A percentile compares a stretch with the other conserved stretches of the same genome.
phyloP scores from a whole-genome alignment of 35 echinoderm and acorn worm species.

The Amphiura filiformis region DNA sequence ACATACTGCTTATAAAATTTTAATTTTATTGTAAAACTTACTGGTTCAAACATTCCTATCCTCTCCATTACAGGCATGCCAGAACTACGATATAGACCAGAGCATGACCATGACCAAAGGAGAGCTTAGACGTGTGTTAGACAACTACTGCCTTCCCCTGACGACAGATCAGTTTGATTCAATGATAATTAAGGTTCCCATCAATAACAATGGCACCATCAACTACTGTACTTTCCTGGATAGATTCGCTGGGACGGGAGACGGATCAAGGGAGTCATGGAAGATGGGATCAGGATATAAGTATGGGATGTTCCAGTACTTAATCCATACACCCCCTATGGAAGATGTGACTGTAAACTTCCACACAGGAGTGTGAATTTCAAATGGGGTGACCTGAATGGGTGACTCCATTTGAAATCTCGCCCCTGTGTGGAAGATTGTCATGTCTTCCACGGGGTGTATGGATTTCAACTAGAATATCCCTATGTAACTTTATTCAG shows the following conservation, averaged over 20 bases:
- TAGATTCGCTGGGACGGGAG: conserved; percentile 65
- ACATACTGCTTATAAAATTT: too few species aligned
- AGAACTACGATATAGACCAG: conserved; percentile 99
- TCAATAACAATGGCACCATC: conserved; percentile 86
- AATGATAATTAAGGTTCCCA: conserved; percentile 81
- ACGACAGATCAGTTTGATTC: conserved; percentile 97
- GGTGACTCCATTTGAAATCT: too few species aligned
- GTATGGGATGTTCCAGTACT: conserved; percentile 50
- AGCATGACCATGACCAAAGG: conserved; percentile 92
- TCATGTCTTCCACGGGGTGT: too few species aligned
- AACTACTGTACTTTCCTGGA: conserved; percentile 90
- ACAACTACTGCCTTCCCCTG: conserved; percentile 77
- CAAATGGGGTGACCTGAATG: too few species aligned
- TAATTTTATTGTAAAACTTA: too few species aligned
- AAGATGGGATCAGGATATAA: conserved; percentile 89
- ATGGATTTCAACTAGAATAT: too few species aligned
- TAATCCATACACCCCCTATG: too few species aligned
- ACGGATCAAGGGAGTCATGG: conserved; percentile 66
- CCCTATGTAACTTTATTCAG: background rate
- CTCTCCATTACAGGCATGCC: conserved; percentile 70
- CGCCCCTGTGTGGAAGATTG: too few species aligned
- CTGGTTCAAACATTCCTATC: too few species aligned
- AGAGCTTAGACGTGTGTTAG: conserved; percentile 86
- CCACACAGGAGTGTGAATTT: too few species aligned
- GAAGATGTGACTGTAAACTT: too few species aligned